These are phyloP conservation scores for Thamnophis sirtalis DNA, from an alignment of 2,113 vertebrate genomes.

Conservation along the genomic window DNA sequence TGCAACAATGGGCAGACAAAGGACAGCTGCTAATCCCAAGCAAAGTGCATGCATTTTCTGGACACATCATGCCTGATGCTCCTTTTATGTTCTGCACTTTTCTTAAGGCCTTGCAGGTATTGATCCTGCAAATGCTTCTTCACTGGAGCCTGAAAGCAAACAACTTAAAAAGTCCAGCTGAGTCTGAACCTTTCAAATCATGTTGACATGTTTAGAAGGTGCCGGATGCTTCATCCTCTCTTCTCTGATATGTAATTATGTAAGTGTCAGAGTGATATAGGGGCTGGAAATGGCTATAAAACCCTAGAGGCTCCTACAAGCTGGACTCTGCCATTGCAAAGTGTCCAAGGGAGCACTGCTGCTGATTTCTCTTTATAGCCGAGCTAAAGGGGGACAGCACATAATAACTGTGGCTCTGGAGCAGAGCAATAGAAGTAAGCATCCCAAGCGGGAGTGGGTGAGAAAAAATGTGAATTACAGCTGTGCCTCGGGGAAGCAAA, in stretches of 20 bases:
- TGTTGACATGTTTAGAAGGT: conserved; percentile 64
- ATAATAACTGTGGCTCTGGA: neutral
- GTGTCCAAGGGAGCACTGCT: conserved; percentile 22
- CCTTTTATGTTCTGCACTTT: conserved; percentile 18
- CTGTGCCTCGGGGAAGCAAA: accelerated
- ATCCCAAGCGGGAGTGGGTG: conserved; percentile 12
- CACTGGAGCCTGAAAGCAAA: conserved; percentile 57
- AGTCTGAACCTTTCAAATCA: conserved; percentile 68
- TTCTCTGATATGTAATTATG: conserved; percentile 65
- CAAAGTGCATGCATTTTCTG: conserved; percentile 21
- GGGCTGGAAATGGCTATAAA: conserved; percentile 56
- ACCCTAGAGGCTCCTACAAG: conserved; percentile 26
- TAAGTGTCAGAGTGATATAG: conserved; percentile 64
- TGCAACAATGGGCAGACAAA: neutral
- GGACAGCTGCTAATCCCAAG: conserved; percentile 35
- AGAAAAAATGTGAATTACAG: conserved; percentile 13
- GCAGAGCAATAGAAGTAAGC: conserved; percentile 12
- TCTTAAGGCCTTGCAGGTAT: conserved; percentile 49
- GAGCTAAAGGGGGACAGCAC: conserved; percentile 41
- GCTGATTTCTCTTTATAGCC: conserved; percentile 30
- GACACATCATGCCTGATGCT: neutral
- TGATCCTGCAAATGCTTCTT: conserved; percentile 55
- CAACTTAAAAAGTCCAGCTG: conserved; percentile 46
- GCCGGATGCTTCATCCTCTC: conserved; percentile 56
- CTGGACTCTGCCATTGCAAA: neutral